Conservation (phyloP, 2,888 invertebrate genomes). For the Eupithecia subumbrata region DNA sequence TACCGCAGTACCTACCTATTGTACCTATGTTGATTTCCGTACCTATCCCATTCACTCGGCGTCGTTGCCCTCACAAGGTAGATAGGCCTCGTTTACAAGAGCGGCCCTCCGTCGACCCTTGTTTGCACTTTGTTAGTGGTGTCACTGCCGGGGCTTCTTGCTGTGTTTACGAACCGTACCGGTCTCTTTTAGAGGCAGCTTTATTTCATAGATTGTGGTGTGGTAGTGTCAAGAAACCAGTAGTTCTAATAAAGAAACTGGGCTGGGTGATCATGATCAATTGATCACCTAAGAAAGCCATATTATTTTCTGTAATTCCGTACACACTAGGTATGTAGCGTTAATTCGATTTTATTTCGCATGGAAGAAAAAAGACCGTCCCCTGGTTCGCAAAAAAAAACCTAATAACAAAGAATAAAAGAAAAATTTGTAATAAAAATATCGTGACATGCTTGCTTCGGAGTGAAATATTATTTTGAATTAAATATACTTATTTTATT, state of each 20-base stretch:
- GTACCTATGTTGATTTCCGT: conserved; percentile 15
- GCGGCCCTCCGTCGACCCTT: conserved; percentile 39
- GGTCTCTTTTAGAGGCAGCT: background rate
- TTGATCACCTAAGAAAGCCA: no score
- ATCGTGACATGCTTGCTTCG: no score
- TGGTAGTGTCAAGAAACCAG: no score
- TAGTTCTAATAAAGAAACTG: no score
- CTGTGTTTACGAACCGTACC: conserved; percentile 18
- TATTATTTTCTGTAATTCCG: background rate
- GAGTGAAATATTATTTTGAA: no score
- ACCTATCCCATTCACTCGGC: conserved; percentile 25
- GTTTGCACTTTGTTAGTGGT: conserved; percentile 42
- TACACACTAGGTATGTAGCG: background rate
- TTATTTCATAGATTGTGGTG: background rate
- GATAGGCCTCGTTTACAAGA: conserved; percentile 25
- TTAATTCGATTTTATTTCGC: background rate
- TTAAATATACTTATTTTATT: no score
- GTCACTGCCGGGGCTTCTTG: conserved; percentile 30
- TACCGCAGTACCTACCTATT: background rate
- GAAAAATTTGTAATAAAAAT: no score
- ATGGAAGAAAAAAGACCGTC: background rate
- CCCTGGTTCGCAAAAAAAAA: no score
- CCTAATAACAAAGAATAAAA: no score
- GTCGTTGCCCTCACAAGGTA: conserved; percentile 37
- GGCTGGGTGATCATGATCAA: no score